Percentiles rank a stretch among this genome's conserved stretches.
phyloP scores from a whole-genome alignment of 2,797 vertebrate genomes.

The Halcyon badia region DNA sequence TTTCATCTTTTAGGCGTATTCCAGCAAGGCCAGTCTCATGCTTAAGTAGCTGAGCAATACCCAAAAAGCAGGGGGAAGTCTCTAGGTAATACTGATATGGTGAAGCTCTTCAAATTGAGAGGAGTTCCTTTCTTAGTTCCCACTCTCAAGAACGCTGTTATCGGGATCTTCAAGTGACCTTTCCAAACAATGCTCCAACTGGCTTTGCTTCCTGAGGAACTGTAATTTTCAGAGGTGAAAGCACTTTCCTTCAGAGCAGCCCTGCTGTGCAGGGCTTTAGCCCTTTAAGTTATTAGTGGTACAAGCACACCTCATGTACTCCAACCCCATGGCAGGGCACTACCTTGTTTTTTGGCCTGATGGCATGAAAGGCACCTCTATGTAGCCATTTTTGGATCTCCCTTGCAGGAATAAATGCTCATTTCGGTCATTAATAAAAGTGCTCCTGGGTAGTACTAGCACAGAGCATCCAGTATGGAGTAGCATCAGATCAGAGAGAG shows the following conservation, averaged over 20 bases:
- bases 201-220: background rate
- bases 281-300: background rate
- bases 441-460: background rate
- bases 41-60: background rate
- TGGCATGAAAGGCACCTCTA: background rate
- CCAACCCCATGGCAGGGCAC: background rate
- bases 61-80: background rate
- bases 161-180: background rate
- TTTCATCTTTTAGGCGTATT: background rate
- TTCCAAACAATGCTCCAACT: background rate
- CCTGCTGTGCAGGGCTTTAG: background rate
- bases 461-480: background rate
- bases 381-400: fast-evolving
- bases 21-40: background rate
- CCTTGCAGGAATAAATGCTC: background rate
- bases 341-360: background rate
- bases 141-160: background rate
- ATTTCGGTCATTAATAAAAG: background rate
- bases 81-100: background rate
- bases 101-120: background rate
- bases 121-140: background rate
- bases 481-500: background rate
- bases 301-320: background rate
- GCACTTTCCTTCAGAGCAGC: background rate
- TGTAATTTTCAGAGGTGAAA: background rate